Conservation (phyloP, 2,888 invertebrate genomes). For the Corythucha ciliata region DNA sequence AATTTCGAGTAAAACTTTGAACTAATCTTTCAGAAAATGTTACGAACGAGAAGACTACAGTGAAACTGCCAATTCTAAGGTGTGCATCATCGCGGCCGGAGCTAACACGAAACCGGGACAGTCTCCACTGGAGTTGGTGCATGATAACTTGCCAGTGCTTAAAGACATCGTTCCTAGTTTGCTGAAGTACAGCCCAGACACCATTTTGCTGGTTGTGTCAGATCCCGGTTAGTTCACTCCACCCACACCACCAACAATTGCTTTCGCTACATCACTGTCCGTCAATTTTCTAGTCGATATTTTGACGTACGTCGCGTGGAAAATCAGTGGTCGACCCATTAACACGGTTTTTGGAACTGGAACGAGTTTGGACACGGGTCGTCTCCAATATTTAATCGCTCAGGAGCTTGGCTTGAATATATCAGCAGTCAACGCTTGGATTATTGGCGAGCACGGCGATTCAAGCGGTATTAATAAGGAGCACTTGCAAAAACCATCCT, state of each 20-base stretch:
- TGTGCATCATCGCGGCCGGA: constrained; percentile 86
- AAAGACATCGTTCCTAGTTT: constrained; percentile 75
- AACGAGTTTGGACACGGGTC: constrained; percentile 83
- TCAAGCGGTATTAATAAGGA: constrained; percentile 74
- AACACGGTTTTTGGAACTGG: constrained; percentile 85
- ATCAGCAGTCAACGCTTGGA: constrained; percentile 81
- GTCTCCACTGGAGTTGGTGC: constrained; percentile 74
- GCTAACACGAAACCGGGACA: constrained; percentile 85
- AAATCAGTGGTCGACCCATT: constrained; percentile 78
- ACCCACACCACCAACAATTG: too few species aligned
- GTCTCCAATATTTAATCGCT: constrained; percentile 80
- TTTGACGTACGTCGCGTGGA: constrained; percentile 88
- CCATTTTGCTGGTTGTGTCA: constrained; percentile 75
- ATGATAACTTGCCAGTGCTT: constrained; percentile 81
- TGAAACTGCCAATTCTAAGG: constrained; percentile 64
- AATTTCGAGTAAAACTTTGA: too few species aligned
- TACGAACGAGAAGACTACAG: constrained; percentile 61
- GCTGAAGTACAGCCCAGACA: constrained; percentile 74
- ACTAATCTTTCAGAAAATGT: too few species aligned
- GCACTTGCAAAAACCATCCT: too few species aligned
- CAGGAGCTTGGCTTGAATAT: constrained; percentile 72
- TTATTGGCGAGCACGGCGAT: constrained; percentile 92
- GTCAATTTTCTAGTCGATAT: constrained; percentile 67
- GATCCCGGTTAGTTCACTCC: constrained; percentile 64
- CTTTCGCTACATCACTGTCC: too few species aligned